These are phyloP conservation scores for Hippolais icterina DNA, from an alignment of 2,113 vertebrate species.

Conservation along the genomic window DNA sequence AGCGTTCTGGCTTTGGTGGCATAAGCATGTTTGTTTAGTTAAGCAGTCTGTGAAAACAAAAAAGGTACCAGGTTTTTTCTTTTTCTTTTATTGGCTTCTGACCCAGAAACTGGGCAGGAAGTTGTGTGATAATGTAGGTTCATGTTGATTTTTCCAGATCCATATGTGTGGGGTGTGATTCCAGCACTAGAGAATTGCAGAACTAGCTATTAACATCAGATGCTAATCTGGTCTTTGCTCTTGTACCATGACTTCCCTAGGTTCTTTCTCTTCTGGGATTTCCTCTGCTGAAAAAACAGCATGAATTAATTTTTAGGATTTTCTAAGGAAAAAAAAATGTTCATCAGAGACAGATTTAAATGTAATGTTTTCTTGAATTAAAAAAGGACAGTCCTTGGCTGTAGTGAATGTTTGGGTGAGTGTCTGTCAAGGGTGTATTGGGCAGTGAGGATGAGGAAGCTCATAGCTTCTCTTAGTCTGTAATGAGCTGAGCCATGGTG, in stretches of 20 bases:
- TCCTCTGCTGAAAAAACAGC: not conserved
- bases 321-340: not conserved
- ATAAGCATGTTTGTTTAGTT: not conserved
- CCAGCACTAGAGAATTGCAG: not conserved
- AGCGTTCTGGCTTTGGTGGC: not conserved
- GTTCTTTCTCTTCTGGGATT: not conserved
- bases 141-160: not conserved
- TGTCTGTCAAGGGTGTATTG: not conserved
- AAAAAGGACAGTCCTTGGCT: not conserved
- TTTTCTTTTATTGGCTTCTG: not conserved
- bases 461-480: not conserved
- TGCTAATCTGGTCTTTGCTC: not conserved
- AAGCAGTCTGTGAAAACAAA: not conserved
- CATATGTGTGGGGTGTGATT: not conserved
- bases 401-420: not conserved
- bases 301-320: not conserved
- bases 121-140: not conserved
- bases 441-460: not conserved
- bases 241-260: not conserved
- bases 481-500: not conserved
- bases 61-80: not conserved
- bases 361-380: not conserved
- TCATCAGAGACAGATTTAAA: not conserved
- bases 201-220: not conserved
- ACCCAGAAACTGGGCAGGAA: not conserved